A percentile compares a stretch with the other conserved stretches of the same genome.
phyloP scores from a whole-genome alignment of 2,113 vertebrate species.

The Scolopax mira region DNA sequence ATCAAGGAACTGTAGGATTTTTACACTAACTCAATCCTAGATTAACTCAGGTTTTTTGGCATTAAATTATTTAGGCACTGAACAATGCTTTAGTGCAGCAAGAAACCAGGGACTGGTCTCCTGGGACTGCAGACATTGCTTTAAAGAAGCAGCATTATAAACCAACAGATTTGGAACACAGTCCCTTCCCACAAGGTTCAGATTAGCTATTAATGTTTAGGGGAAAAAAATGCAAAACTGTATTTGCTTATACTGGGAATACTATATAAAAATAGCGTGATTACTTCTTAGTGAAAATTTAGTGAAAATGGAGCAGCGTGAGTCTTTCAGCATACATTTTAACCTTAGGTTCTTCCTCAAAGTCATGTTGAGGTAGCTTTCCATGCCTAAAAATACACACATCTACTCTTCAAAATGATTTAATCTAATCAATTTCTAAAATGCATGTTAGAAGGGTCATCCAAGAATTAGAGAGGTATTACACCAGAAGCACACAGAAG shows the following conservation, averaged over 20 bases:
- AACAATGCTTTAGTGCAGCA: background rate
- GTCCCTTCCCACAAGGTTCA: background rate
- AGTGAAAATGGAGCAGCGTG: rapidly evolving
- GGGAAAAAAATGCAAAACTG: background rate
- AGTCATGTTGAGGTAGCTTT: background rate
- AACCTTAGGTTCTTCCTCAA: background rate
- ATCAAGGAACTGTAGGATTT: background rate
- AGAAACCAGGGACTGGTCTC: background rate
- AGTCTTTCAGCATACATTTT: background rate
- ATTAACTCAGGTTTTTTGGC: background rate
- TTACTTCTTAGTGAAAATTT: background rate
- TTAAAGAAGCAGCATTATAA: background rate
- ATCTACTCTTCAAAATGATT: background rate
- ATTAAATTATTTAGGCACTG: background rate
- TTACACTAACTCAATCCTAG: background rate
- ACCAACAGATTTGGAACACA: background rate
- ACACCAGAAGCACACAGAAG: background rate
- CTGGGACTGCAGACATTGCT: background rate
- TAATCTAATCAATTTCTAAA: background rate
- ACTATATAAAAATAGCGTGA: background rate
- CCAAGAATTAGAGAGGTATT: background rate
- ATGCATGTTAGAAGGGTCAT: background rate
- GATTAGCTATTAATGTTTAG: background rate
- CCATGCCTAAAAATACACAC: background rate
- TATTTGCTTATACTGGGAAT: background rate